These are phyloP conservation scores for Sisyra terminalis DNA, from an alignment of 2,888 invertebrate species.

Conservation along the genomic window DNA sequence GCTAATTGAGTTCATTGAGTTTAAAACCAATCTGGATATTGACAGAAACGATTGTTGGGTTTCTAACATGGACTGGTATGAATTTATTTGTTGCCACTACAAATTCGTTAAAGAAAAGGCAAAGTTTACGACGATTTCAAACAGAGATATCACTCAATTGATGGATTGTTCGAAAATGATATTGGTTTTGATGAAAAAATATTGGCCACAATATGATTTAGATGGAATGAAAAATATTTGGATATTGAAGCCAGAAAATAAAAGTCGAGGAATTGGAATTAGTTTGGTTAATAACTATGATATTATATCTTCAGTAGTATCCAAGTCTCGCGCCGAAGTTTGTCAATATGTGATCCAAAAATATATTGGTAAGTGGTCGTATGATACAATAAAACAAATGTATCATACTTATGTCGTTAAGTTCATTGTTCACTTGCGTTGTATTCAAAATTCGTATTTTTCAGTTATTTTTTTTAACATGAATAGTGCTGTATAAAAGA, in stretches of 20 bases:
- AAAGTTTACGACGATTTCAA: background rate
- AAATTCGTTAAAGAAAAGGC: slow-evolving; percentile 45
- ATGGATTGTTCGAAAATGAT: slow-evolving; percentile 39
- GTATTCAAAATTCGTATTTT: no score
- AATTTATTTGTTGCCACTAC: slow-evolving; percentile 56
- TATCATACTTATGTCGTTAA: no score
- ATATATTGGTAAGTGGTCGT: slow-evolving; percentile 82
- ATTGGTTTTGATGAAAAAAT: slow-evolving; percentile 45
- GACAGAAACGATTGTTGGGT: slow-evolving; percentile 41
- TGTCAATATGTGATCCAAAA: slow-evolving; percentile 85
- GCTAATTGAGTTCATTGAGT: slow-evolving; percentile 58
- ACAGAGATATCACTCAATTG: slow-evolving; percentile 23
- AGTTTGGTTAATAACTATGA: slow-evolving; percentile 71
- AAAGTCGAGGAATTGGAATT: slow-evolving; percentile 83
- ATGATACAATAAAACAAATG: no score
- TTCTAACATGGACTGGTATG: slow-evolving; percentile 83
- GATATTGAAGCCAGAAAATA: slow-evolving; percentile 91
- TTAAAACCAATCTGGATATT: slow-evolving; percentile 58
- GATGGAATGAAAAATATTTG: slow-evolving; percentile 83
- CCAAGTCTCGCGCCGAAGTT: slow-evolving; percentile 46
- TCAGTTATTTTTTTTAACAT: no score
- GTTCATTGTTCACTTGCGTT: no score
- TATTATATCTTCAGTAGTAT: slow-evolving; percentile 61
- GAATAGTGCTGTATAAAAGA: no score
- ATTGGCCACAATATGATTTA: slow-evolving; percentile 68